Evolutionary conservation across 1,140 invertebrate genomes (phyloP).

Genomic region (Saxidomus purpurata): DNA sequence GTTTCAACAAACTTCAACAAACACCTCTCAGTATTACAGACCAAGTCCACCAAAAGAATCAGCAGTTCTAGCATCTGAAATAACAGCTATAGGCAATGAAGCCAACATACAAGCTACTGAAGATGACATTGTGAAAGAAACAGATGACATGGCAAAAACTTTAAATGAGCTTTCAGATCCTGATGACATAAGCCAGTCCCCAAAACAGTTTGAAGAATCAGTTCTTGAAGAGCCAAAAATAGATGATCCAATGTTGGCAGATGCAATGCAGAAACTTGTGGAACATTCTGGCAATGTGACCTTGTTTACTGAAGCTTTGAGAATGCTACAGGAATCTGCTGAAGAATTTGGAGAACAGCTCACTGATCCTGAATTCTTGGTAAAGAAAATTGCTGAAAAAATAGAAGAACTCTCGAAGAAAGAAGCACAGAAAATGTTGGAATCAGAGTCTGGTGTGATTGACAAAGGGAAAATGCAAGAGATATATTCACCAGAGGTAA

Average conservation of each 20-base stretch:
- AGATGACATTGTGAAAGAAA: constrained; percentile 47
- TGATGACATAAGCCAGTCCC: constrained; percentile 57
- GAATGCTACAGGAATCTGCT: constrained; percentile 55
- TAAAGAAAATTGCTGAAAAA: constrained; percentile 64
- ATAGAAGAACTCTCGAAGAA: constrained; percentile 38
- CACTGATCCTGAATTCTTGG: constrained; percentile 59
- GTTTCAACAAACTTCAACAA: background rate
- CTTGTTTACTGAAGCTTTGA: constrained; percentile 59
- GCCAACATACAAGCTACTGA: background rate
- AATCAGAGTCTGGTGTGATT: background rate
- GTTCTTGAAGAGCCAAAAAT: background rate
- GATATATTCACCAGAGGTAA: constrained; percentile 36
- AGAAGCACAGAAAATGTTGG: background rate
- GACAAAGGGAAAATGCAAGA: background rate
- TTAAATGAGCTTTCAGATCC: constrained; percentile 65
- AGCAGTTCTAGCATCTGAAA: background rate
- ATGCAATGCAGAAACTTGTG: constrained; percentile 60
- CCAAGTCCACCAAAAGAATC: background rate
- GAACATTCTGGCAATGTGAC: constrained; percentile 61
- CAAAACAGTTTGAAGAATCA: constrained; percentile 32
- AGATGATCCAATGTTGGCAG: constrained; percentile 44
- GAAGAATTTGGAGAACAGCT: constrained; percentile 54
- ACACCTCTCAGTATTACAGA: background rate
- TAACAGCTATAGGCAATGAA: background rate
- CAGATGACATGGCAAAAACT: constrained; percentile 58